Percentiles rank a stretch among this genome's conserved stretches.
phyloP scores from a whole-genome alignment of 2,888 invertebrate genomes.

The Stenotaenia linearis region DNA sequence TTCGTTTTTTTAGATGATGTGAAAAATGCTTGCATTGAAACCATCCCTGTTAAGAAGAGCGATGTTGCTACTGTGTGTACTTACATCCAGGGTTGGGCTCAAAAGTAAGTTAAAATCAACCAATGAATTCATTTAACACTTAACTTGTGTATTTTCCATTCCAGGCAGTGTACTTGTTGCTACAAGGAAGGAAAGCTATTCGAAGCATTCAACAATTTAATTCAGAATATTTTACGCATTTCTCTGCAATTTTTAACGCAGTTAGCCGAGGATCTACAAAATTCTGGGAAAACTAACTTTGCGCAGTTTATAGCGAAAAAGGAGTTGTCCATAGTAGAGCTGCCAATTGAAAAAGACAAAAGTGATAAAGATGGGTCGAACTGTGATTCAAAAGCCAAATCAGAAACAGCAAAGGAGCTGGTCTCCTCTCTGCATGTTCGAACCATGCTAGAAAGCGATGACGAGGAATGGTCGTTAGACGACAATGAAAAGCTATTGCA shows the following conservation, averaged over 20 bases:
- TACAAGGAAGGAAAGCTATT: constrained; percentile 88
- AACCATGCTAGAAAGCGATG: constrained; percentile 21
- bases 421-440: background rate
- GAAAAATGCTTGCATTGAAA: constrained; percentile 37
- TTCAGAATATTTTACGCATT: constrained; percentile 77
- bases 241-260: constrained; percentile 62
- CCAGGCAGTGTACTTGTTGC: constrained; percentile 90
- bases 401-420: background rate
- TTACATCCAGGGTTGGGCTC: constrained; percentile 39
- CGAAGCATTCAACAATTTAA: constrained; percentile 80
- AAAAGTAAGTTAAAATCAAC: constrained; percentile 36
- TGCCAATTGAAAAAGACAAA: constrained; percentile 40
- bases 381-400: constrained; percentile 36
- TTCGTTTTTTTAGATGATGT: constrained; percentile 37
- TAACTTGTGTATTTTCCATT: constrained; percentile 42
- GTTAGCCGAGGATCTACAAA: background rate
- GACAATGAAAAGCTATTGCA: constrained; percentile 84
- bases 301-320: background rate
- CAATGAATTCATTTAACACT: background rate
- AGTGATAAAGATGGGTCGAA: constrained; percentile 43
- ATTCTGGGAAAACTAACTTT: background rate
- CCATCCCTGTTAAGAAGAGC: constrained; percentile 37
- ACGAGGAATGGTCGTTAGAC: constrained; percentile 61
- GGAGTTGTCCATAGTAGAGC: background rate
- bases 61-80: constrained; percentile 38